Percentiles rank a stretch among this genome's conserved stretches.
Evolutionary conservation across 2,888 invertebrate species (phyloP).

Genomic region (Priocnemis perturbator): DNA sequence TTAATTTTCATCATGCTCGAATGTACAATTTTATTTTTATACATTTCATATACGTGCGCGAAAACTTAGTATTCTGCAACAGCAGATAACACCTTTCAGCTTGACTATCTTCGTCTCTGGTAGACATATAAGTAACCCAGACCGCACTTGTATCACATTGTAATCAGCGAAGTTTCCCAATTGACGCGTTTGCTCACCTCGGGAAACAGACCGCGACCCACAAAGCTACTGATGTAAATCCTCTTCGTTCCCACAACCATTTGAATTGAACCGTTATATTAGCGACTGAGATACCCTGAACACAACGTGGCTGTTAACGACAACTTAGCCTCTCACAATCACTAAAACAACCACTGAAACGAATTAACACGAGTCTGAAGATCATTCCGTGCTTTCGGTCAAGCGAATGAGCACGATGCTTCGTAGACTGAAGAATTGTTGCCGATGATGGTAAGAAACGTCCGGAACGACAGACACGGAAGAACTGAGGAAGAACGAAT

Average conservation of each 20-base stretch:
- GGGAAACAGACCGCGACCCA: conserved; percentile 44
- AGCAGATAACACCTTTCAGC: too few species aligned
- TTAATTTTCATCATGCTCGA: too few species aligned
- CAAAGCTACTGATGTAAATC: conserved; percentile 52
- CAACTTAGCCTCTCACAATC: neutral
- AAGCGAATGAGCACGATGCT: conserved; percentile 5
- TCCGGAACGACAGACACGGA: conserved; percentile 38
- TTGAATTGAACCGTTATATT: too few species aligned
- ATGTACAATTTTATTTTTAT: too few species aligned
- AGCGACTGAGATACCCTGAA: too few species aligned
- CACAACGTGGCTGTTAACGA: too few species aligned
- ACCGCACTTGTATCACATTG: too few species aligned
- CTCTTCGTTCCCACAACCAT: conserved; percentile 46
- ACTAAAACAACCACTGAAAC: neutral
- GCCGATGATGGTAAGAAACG: neutral
- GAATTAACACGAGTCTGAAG: neutral
- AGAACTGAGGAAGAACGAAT: conserved; percentile 49
- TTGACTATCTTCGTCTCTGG: too few species aligned
- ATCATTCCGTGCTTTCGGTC: neutral
- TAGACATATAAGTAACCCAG: too few species aligned
- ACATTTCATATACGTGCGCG: too few species aligned
- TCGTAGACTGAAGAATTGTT: neutral
- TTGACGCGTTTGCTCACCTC: neutral
- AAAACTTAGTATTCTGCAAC: too few species aligned
- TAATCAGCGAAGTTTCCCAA: too few species aligned